Base-by-base conservation (phyloP, 2,888 invertebrate species). In the Sturmia bella region DNA sequence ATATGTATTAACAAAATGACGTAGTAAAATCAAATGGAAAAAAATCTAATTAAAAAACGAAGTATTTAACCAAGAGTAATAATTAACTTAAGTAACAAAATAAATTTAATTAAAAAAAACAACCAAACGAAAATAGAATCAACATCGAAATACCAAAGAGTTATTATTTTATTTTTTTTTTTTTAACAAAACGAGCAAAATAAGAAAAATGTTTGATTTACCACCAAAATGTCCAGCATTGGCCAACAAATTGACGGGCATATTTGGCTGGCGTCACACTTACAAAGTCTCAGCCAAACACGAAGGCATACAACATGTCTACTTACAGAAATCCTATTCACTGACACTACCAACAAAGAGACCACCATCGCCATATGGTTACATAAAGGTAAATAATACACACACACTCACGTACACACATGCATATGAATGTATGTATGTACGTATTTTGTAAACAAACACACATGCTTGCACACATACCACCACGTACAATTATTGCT, bases 231-330 rank as follows among this genome's bases (percentile, higher is more conserved):
- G 95, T 90, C 94, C 94, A 86, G 95, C 95, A 87, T 93, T 95
- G 86, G 95, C 95, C 7, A 95, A 95, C 88, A 95, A 95, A 91
- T 89, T 96, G 84, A 94, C 94, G 86, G 93, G 95, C 84, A 92
- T 95, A 83, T 95, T 96, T 88, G 95, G 95, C 73, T 95, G 95
- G 95, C 92, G 95, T 85, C 95, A 95, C 89, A 95, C 95, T 9
- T 95, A 95, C 88, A 94, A 95, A 82, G 95, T 96, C 84, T 95
- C 95, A 88, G 95, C 95, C 89, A 92, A 95, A 85, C 95, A 96
- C 87, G 93, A 94, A 86, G 92, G 92, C 84, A 92, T 93, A 82
- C 87, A 89, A 41, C 91, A 91, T 84, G 87, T 88, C 76, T 88
- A 88, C 84, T 84, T 91, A 69, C 91, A 91, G 84, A 91, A 91